These are phyloP conservation scores for Drosophila neocordata DNA, from an alignment of 1,140 invertebrate species.

Conservation along the genomic window DNA sequence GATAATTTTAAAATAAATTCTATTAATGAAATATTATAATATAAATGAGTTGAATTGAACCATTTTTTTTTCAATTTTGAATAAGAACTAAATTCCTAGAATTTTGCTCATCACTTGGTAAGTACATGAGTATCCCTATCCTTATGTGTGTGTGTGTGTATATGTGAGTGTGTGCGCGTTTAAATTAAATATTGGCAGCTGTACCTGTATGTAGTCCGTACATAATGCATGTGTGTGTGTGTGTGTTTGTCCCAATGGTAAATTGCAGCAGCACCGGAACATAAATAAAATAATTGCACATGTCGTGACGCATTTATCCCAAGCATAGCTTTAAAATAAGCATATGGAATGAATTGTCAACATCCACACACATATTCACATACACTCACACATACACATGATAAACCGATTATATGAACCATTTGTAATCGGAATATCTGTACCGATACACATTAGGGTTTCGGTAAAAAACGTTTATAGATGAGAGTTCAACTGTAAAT, in stretches of 20 bases:
- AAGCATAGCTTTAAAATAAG: slow-evolving; percentile 3
- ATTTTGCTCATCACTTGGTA: slow-evolving; percentile 9
- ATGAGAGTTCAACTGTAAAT: not conserved
- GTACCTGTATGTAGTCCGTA: slow-evolving; percentile 48
- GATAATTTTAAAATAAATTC: no score
- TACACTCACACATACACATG: not conserved
- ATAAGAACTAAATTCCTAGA: not conserved
- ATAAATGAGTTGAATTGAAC: no score
- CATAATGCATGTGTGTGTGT: slow-evolving; percentile 48
- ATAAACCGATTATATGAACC: not conserved
- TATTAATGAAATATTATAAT: no score
- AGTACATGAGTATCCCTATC: not conserved
- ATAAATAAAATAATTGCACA: slow-evolving; percentile 58
- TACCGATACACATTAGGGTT: not conserved
- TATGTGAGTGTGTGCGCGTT: slow-evolving; percentile 23
- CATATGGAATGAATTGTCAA: slow-evolving; percentile 4
- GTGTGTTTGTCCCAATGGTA: slow-evolving; percentile 13
- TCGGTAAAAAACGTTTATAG: not conserved
- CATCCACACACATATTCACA: not conserved
- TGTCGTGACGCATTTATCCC: slow-evolving; percentile 33
- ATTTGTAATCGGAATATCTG: not conserved
- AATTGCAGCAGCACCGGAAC: slow-evolving; percentile 11
- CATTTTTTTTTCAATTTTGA: no score
- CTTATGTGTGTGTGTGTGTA: not conserved
- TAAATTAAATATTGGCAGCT: slow-evolving; percentile 66